Evolutionary conservation across 2,797 vertebrate genomes (phyloP), one percentile per base, ranked within the genome.

Genomic region (Strix occidentalis): DNA sequence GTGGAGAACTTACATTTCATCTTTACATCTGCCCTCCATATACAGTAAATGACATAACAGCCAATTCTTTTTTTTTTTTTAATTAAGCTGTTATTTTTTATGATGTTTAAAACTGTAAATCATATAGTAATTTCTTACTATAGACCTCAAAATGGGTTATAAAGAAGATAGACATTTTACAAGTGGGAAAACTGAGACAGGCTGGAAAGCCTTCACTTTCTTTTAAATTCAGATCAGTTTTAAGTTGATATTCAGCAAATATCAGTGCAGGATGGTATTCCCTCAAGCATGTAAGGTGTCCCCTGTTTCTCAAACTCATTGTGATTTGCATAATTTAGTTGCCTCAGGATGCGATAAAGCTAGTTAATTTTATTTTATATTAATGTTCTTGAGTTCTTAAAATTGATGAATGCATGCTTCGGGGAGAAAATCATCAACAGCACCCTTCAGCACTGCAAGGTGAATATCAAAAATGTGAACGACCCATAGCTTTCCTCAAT

Each of bases 251-350:
- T 50, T 85, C 35, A 58, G 57, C 41, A 93, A 85, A 56, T 74
- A 80, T 18, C 56, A 60, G 31, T 33, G 13, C 19, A 87, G 48
- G 39, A 21, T 83, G n/a, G 19, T 74, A 80, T 50, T 18, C 45
- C 50, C 21, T 83, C 23, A 45, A 70, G 64, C 53, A 76, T 8
- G 8, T 66, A 83, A 84, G 19, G 9, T 84, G 65, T 21, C 45
- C 28, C 29, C 20, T 16, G 5, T 83, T 94, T 83, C 45, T 84
- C 45, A 80, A 81, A 69, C 37, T 93, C 79, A 65, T 57, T 69
- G 50, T 85, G 58, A 91, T 95, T 75, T 94, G 57, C 79, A 91
- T 88, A 78, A 84, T 84, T 94, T 71, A 77, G 60, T 69, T 84
- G 91, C 68, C 21, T 91, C 61, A 65, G 69, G 61, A 96, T 64